Base-by-base conservation (phyloP, 2,797 vertebrate genomes). In the Lepus townsendii region DNA sequence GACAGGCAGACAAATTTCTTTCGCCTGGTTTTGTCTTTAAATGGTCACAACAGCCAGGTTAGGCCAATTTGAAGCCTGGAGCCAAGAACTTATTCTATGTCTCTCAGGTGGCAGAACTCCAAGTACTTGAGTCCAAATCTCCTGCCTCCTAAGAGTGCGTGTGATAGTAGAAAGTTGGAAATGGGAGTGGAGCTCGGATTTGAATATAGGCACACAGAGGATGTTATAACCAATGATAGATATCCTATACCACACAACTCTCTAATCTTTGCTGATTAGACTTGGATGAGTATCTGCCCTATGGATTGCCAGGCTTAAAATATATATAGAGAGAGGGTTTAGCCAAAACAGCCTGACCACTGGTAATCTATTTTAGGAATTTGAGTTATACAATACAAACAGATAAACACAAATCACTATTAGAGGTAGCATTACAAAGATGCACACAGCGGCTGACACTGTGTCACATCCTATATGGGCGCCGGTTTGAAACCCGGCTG, bases 311-410 rank as follows among this genome's bases (percentile, higher is more conserved):
- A 62, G n/a, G 19, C 14, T 85, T 66, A 20, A 82, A 11, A 17
- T 19, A 30, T 3, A 30, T 24, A 24, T 86, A 84, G 71, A 27
- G 60, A 69, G 9, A 76, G 47, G 20, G 63, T 91, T 54, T 50
- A 20, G 38, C 38, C 76, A 76, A 57, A 82, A 71, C 1, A 47
- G 27, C 16, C 16, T 50, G 71, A 75, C 24, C 47, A 52, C 12
- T 38, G 84, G 57, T 19, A 62, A 35, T 65, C 27, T 90, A 42
- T 54, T 72, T 77, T 10, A 73, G 69, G 57, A 85, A 93, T 66
- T 54, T 72, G 27, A 89, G 69, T 88, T 60, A 7, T 38, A 89
- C 88, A 93, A 95, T 50, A 38, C 50, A 77, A 71, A 84, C 0
- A 4, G 16, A 57, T 69, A 78, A 69, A 65, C 20, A 62, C 27